phyloP scores from a whole-genome alignment of 2,888 invertebrate genomes.

The Parascotia fuliginaria region DNA sequence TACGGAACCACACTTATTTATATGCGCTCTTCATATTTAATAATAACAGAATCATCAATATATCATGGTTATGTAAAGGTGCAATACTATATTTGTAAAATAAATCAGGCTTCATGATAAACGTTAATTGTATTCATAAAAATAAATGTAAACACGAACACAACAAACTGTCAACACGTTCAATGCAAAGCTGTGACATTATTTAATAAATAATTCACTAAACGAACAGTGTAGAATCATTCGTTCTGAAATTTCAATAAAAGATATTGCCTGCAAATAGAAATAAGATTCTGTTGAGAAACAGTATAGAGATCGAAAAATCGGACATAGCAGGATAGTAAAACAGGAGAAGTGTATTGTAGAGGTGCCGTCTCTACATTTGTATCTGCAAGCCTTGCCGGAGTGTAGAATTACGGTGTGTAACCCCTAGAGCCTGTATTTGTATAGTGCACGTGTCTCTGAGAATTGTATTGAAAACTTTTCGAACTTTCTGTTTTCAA shows the following conservation, averaged over 20 bases:
- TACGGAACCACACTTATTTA: too few relatives aligned
- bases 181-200: conserved; percentile 16
- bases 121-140: too few relatives aligned
- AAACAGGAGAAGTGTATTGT: conserved; percentile 48
- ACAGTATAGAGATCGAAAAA: conserved; percentile 32
- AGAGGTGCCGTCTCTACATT: conserved; percentile 35
- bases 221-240: conserved; percentile 9
- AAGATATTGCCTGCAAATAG: conserved; percentile 42
- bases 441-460: conserved; percentile 23
- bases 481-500: conserved; percentile 35
- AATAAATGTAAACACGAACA: background rate
- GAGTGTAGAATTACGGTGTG: conserved; percentile 40
- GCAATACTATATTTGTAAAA: too few relatives aligned
- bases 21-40: too few relatives aligned
- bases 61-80: too few relatives aligned
- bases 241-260: conserved; percentile 35
- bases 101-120: too few relatives aligned
- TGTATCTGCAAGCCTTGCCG: conserved; percentile 39
- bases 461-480: conserved; percentile 34
- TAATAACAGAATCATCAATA: too few relatives aligned
- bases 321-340: conserved; percentile 41
- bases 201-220: conserved; percentile 16
- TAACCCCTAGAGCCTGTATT: conserved; percentile 39
- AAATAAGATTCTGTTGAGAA: conserved; percentile 36
- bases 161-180: conserved; percentile 2